phyloP scores from a whole-genome alignment of 2,888 invertebrate genomes.

The Pseudococcus viburni region DNA sequence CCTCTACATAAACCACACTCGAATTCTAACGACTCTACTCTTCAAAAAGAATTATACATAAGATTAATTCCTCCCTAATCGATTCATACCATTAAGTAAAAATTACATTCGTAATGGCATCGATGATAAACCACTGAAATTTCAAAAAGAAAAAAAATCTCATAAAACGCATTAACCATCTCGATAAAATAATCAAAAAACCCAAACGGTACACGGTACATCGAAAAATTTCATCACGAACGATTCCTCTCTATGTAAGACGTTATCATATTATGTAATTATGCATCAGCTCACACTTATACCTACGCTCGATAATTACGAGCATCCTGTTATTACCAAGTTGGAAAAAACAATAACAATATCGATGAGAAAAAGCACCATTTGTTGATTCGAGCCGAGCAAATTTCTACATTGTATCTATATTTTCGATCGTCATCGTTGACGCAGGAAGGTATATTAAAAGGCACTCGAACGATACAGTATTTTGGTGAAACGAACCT shows the following conservation, averaged over 20 bases:
- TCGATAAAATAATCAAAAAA: neutral
- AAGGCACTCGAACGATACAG: constrained; percentile 4
- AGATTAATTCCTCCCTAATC: neutral
- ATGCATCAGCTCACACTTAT: neutral
- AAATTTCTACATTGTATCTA: neutral
- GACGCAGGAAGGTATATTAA: constrained; percentile 7
- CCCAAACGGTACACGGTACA: neutral
- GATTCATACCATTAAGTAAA: neutral
- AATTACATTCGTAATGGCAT: neutral
- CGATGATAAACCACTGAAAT: neutral
- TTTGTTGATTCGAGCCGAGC: neutral
- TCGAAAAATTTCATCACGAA: constrained; percentile 9
- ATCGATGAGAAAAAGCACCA: neutral
- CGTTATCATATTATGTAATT: constrained; percentile 7
- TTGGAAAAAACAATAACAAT: neutral
- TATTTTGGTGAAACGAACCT: neutral
- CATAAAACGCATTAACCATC: neutral
- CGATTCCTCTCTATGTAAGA: neutral
- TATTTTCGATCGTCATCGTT: constrained; percentile 7
- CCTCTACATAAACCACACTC: neutral
- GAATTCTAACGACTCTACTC: neutral
- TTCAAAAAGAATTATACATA: neutral
- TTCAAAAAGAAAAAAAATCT: neutral
- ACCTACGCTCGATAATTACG: neutral
- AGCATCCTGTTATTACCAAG: neutral